These are phyloP conservation scores for Diabrotica balteata DNA, from an alignment of 2,888 invertebrate genomes.

Conservation along the genomic window DNA sequence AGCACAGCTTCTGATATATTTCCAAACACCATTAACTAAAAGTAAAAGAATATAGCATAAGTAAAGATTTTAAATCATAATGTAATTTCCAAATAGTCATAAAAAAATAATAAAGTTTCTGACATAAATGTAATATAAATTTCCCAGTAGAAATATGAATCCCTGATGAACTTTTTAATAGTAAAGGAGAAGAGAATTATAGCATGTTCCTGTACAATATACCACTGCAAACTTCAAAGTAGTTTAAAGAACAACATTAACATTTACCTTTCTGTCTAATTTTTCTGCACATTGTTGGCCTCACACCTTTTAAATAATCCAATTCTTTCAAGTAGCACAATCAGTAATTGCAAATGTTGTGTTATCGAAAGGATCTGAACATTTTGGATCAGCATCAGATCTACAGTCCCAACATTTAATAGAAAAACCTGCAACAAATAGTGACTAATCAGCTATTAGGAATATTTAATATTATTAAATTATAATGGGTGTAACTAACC, in stretches of 20 bases:
- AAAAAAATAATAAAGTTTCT: too few species aligned
- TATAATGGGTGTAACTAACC: constrained; percentile 21
- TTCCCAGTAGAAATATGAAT: too few species aligned
- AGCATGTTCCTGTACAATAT: too few species aligned
- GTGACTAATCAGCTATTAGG: too few species aligned
- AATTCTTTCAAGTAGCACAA: constrained; percentile 59
- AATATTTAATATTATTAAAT: constrained; percentile 7
- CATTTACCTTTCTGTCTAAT: constrained; percentile 84
- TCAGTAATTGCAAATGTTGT: constrained; percentile 85
- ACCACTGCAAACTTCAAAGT: too few species aligned
- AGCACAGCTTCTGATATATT: constrained; percentile 87
- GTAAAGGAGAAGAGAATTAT: too few species aligned
- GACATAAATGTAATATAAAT: not conserved
- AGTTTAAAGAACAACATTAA: not conserved
- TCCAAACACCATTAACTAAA: constrained; percentile 85
- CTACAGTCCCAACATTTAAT: constrained; percentile 93
- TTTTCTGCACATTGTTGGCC: constrained; percentile 87
- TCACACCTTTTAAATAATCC: constrained; percentile 69
- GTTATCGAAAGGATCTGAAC: constrained; percentile 92
- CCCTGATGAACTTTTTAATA: too few species aligned
- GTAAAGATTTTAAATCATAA: too few species aligned
- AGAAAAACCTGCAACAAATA: constrained; percentile 63
- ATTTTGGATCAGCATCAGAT: constrained; percentile 88
- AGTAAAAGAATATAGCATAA: constrained; percentile 19
- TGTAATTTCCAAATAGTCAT: too few species aligned